phyloP scores from a whole-genome alignment of 2,797 vertebrate species.

The Huso huso region DNA sequence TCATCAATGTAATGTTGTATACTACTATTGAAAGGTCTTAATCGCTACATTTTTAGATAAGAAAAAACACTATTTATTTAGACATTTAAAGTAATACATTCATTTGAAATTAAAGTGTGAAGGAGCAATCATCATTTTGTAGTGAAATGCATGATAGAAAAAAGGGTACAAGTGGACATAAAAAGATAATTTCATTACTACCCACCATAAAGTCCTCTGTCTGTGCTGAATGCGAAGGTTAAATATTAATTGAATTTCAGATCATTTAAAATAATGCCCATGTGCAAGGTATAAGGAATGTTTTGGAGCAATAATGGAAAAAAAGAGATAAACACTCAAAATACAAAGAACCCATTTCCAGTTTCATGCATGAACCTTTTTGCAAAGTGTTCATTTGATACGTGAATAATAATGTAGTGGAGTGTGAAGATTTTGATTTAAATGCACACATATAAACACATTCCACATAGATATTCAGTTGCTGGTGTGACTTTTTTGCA shows the following conservation, averaged over 20 bases:
- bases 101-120: too few relatives aligned
- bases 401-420: background rate
- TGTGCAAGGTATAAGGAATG: slow-evolving; percentile 6
- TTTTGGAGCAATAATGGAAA: slow-evolving; percentile 8
- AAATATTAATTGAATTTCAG: slow-evolving; percentile 21
- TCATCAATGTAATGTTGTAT: too few relatives aligned
- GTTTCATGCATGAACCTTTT: slow-evolving; percentile 4
- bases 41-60: too few relatives aligned
- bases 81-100: too few relatives aligned
- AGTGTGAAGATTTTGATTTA: slow-evolving; percentile 4
- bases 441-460: slow-evolving; percentile 12
- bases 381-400: slow-evolving; percentile 6
- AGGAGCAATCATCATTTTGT: too few relatives aligned
- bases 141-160: too few relatives aligned
- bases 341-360: background rate
- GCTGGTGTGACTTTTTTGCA: slow-evolving; percentile 22
- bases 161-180: too few relatives aligned
- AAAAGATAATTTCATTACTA: too few relatives aligned
- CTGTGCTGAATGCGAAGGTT: slow-evolving; percentile 14
- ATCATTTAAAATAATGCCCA: slow-evolving; percentile 15
- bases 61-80: too few relatives aligned
- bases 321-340: slow-evolving; percentile 11
- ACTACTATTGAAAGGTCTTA: too few relatives aligned
- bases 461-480: slow-evolving; percentile 21
- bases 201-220: too few relatives aligned